Evolutionary conservation across 2,113 vertebrate genomes (phyloP).

Genomic region (Rhineura floridana): DNA sequence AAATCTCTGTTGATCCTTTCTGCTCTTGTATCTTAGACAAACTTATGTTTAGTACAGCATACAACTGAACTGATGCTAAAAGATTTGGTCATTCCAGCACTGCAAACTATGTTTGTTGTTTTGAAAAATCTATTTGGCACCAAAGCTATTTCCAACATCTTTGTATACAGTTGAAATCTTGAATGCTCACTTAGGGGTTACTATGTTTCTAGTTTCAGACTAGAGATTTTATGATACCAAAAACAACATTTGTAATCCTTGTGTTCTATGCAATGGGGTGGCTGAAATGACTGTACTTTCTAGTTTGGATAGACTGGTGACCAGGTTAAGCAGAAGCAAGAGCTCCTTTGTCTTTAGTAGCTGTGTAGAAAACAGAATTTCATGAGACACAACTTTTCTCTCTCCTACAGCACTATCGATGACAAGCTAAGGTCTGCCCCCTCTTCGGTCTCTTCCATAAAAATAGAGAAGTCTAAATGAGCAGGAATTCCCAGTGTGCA

Average conservation of each 20-base stretch:
- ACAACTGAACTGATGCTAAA: slow-evolving; percentile 57
- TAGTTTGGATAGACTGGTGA: background rate
- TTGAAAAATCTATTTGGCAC: background rate
- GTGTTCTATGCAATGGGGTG: background rate
- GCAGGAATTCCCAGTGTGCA: background rate
- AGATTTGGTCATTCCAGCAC: slow-evolving; percentile 33
- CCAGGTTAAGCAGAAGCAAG: background rate
- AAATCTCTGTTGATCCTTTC: slow-evolving; percentile 65
- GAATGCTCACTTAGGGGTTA: slow-evolving; percentile 17
- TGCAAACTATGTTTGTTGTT: slow-evolving; percentile 39
- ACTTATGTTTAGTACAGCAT: slow-evolving; percentile 44
- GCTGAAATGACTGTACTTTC: background rate
- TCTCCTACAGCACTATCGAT: background rate
- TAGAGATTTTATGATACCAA: background rate
- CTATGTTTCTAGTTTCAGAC: slow-evolving; percentile 28
- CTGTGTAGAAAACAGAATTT: background rate
- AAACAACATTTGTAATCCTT: slow-evolving; percentile 18
- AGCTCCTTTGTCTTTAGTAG: background rate
- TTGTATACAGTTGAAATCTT: background rate
- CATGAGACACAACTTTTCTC: background rate
- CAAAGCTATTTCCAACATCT: background rate
- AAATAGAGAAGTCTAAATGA: background rate
- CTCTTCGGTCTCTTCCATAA: background rate
- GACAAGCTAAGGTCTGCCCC: background rate
- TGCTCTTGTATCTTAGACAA: slow-evolving; percentile 65